Evolutionary conservation across 1,140 invertebrate genomes (phyloP).

Genomic region (Semibalanus balanoides): DNA sequence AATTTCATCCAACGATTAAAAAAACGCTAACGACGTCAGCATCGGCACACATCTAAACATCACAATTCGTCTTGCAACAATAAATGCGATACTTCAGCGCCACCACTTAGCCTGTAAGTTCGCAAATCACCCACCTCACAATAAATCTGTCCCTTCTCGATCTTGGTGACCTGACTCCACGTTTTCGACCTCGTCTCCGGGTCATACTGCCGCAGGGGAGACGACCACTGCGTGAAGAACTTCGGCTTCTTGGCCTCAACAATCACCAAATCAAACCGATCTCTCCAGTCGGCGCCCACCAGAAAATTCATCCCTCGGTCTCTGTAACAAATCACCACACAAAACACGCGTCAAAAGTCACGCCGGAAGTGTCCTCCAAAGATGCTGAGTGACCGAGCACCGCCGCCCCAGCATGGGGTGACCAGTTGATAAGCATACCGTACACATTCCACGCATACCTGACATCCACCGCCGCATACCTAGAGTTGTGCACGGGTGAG

Average conservation of each 20-base stretch:
- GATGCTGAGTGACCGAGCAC: no score
- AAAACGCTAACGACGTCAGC: no score
- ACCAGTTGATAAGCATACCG: no score
- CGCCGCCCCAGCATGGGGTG: no score
- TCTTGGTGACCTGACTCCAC: slow-evolving; percentile 74
- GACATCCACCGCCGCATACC: not conserved
- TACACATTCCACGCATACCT: not conserved
- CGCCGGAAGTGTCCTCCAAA: no score
- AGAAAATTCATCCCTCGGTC: slow-evolving; percentile 82
- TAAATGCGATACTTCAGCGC: no score
- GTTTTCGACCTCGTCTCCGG: slow-evolving; percentile 59
- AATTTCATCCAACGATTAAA: no score
- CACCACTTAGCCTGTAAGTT: no score
- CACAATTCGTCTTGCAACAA: no score
- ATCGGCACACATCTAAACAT: no score
- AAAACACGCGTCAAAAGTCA: no score
- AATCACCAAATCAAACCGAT: slow-evolving; percentile 87
- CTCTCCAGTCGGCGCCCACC: slow-evolving; percentile 73
- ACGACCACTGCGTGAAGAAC: slow-evolving; percentile 83
- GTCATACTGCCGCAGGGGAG: slow-evolving; percentile 80
- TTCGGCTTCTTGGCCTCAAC: slow-evolving; percentile 88
- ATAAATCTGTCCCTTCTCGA: slow-evolving; percentile 82
- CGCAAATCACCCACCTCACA: slow-evolving; percentile 51
- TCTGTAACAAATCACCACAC: slow-evolving; percentile 36
- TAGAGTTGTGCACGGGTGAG: not conserved